These are phyloP conservation scores for Lamellibrachia luymesi DNA, from an alignment of 1,140 invertebrate species.

Conservation along the genomic window DNA sequence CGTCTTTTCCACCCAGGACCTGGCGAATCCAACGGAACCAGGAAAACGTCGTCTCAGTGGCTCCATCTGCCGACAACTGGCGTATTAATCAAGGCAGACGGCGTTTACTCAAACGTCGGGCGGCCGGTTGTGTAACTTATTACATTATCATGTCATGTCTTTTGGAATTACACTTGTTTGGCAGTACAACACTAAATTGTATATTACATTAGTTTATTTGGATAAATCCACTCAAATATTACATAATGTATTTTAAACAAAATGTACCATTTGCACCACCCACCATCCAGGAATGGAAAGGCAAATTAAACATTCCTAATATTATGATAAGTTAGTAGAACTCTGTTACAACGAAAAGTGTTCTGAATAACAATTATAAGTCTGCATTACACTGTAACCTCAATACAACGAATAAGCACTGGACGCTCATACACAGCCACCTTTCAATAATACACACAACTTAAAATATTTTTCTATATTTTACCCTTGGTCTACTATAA, in stretches of 20 bases:
- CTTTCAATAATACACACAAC: neutral
- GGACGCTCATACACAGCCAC: conserved; percentile 8
- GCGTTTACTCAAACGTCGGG: neutral
- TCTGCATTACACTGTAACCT: neutral
- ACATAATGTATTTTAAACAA: neutral
- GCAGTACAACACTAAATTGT: neutral
- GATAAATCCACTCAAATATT: neutral
- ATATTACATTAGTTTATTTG: neutral
- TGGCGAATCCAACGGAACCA: neutral
- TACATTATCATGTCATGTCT: neutral
- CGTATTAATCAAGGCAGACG: neutral
- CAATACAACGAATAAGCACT: neutral
- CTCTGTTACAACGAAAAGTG: neutral
- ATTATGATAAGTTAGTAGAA: neutral
- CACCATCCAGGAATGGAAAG: neutral
- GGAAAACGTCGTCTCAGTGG: neutral
- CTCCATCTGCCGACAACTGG: neutral
- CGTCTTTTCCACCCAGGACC: neutral
- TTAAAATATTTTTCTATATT: neutral
- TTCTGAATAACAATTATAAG: neutral
- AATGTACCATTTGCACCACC: neutral
- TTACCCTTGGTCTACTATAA: neutral
- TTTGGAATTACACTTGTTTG: neutral
- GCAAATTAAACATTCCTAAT: neutral
- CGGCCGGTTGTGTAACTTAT: neutral